Evolutionary conservation across 2,113 vertebrate genomes (phyloP).

Genomic region (Struthidea cinerea): DNA sequence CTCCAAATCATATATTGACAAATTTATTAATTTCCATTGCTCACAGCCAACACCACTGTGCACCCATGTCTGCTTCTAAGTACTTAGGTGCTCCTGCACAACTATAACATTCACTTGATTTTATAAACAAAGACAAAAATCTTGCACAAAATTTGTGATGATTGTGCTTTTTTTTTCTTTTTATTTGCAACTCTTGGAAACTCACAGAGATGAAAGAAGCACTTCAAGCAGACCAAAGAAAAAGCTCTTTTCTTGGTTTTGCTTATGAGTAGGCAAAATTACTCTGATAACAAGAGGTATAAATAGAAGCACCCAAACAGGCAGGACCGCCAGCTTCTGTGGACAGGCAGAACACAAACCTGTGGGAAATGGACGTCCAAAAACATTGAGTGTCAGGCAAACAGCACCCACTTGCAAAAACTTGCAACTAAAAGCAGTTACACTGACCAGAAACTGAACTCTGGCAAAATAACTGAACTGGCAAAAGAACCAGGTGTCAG

Average conservation of each 20-base stretch:
- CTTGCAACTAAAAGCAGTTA: background rate
- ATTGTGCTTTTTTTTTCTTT: background rate
- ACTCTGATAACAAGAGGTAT: background rate
- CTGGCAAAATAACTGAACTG: background rate
- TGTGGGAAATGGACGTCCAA: background rate
- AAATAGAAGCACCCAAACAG: background rate
- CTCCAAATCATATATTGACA: background rate
- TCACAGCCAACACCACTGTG: background rate
- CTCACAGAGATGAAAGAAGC: background rate
- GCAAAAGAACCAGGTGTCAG: background rate
- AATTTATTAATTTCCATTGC: background rate
- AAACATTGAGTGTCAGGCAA: background rate
- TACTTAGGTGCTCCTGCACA: background rate
- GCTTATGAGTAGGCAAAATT: background rate
- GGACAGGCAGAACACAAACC: background rate
- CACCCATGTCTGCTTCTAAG: background rate
- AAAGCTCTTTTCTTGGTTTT: background rate
- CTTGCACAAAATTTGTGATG: background rate
- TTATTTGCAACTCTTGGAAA: background rate
- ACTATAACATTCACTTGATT: background rate
- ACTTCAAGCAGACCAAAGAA: background rate
- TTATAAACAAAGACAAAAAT: background rate
- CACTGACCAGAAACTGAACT: background rate
- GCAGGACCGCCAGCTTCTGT: fast-evolving
- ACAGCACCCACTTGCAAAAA: background rate